A percentile compares a stretch with the other conserved stretches of the same genome.
Evolutionary conservation across 2,113 vertebrate genomes (phyloP).

Genomic region (Saimiri boliviensis): DNA sequence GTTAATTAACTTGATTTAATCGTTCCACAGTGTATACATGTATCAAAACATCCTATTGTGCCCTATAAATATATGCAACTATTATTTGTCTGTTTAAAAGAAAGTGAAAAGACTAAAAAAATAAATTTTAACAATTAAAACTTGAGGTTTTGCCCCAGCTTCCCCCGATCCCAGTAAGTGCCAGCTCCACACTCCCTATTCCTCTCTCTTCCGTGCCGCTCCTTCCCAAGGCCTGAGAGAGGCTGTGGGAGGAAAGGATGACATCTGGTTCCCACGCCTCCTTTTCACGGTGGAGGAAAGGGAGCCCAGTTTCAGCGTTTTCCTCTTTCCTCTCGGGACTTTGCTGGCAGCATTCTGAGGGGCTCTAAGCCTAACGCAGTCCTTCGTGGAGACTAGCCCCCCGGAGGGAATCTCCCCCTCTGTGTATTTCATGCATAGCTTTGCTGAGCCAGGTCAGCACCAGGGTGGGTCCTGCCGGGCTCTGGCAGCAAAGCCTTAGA

Average conservation of each 20-base stretch:
- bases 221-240: not conserved
- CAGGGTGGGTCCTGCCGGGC: not conserved
- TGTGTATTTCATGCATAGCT: not conserved
- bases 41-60: not conserved
- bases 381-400: not conserved
- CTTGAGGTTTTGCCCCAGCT: not conserved
- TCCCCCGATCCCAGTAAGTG: not conserved
- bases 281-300: not conserved
- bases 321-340: not conserved
- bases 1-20: not conserved
- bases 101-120: not conserved
- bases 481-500: not conserved
- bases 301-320: not conserved
- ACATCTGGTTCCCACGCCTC: accelerated
- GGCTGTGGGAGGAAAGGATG: not conserved
- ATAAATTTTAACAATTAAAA: not conserved
- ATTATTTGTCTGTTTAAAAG: not conserved
- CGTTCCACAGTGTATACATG: not conserved
- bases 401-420: accelerated
- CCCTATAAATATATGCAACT: not conserved
- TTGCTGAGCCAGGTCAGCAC: not conserved
- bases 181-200: not conserved
- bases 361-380: not conserved
- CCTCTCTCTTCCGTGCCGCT: not conserved
- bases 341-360: not conserved